These are phyloP conservation scores for Rhinoderma darwinii DNA, from an alignment of 2,113 vertebrate genomes.

Conservation along the genomic window DNA sequence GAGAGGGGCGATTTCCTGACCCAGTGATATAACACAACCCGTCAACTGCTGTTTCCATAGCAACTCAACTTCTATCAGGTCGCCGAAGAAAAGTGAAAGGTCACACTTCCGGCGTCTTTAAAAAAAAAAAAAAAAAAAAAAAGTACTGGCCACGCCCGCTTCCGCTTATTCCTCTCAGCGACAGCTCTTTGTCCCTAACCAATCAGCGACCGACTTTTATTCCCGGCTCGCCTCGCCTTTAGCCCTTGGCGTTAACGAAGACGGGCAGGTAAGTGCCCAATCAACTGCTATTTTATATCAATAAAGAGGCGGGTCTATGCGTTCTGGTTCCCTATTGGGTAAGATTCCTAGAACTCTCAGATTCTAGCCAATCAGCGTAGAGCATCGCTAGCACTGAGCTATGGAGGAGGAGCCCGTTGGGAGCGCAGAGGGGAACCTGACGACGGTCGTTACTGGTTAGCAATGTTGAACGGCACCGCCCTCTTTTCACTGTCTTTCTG, in stretches of 20 bases:
- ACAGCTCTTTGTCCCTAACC: not conserved
- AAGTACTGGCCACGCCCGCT: slow-evolving; percentile 6
- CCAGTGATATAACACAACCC: too few relatives aligned
- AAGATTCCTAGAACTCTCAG: not conserved
- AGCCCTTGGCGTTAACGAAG: not conserved
- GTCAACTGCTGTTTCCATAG: slow-evolving; percentile 22
- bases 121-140: too few relatives aligned
- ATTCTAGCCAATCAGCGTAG: not conserved
- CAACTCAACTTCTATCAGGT: not conserved
- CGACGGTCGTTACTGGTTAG: not conserved
- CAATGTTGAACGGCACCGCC: not conserved
- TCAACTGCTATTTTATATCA: not conserved
- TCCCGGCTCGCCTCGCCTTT: slow-evolving; percentile 9
- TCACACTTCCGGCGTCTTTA: slow-evolving; percentile 53
- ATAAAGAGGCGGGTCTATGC: not conserved
- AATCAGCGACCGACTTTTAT: slow-evolving; percentile 1
- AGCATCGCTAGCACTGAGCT: not conserved
- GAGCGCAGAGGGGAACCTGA: slow-evolving; percentile 20
- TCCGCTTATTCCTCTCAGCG: slow-evolving; percentile 15
- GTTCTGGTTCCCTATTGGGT: not conserved
- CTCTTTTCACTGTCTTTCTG: slow-evolving; percentile 41
- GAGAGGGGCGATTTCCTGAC: too few relatives aligned
- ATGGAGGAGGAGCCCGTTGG: not conserved
- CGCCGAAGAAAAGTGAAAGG: slow-evolving; percentile 31
- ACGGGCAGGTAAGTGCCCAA: slow-evolving; percentile 1